A percentile compares a stretch with the other conserved stretches of the same genome.
Evolutionary conservation across 1,140 invertebrate species (phyloP).

Genomic region (Saccostrea glomerata): DNA sequence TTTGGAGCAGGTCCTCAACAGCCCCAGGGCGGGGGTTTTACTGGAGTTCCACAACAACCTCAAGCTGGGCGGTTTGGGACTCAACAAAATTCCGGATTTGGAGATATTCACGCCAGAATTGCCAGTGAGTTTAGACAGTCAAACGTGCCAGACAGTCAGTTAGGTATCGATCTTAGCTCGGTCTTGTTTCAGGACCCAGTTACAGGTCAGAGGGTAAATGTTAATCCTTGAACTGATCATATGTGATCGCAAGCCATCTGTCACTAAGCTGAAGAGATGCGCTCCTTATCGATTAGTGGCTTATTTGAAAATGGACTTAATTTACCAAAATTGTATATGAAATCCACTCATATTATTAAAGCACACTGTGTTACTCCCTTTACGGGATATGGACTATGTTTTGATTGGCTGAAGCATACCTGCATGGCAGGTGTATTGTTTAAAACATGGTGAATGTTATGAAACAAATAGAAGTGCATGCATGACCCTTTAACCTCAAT

Average conservation of each 20-base stretch:
- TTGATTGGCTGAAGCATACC: too few relatives aligned
- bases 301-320: not conserved
- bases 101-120: conserved; percentile 15
- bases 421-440: too few relatives aligned
- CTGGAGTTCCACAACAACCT: not conserved
- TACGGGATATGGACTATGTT: too few relatives aligned
- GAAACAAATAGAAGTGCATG: too few relatives aligned
- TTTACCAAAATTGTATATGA: not conserved
- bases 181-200: not conserved
- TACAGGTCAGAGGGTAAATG: not conserved
- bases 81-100: not conserved
- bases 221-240: not conserved
- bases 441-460: too few relatives aligned
- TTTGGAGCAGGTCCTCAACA: not conserved
- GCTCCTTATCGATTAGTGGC: too few relatives aligned
- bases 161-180: conserved; percentile 1
- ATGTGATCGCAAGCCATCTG: not conserved
- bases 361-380: too few relatives aligned
- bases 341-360: not conserved
- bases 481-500: too few relatives aligned
- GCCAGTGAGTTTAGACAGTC: not conserved
- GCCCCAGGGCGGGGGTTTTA: not conserved
- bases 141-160: not conserved
- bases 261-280: not conserved
- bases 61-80: not conserved